Base-by-base conservation (phyloP, 2,888 invertebrate species). In the Acanthosepion esculentum region DNA sequence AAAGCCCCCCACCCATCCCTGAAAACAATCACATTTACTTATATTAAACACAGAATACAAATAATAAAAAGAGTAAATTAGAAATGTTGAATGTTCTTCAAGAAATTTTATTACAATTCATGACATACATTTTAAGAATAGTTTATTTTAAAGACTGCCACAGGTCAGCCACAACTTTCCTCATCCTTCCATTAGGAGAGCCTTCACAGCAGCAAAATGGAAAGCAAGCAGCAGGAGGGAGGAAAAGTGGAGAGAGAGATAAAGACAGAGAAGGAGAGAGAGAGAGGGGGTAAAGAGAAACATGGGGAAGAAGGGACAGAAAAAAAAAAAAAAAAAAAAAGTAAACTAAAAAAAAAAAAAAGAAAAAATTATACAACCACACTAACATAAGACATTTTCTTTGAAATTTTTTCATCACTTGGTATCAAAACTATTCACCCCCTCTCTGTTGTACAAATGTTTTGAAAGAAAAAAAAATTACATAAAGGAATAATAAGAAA, bases 121-220 rank as follows among this genome's bases (percentile, higher is more conserved):
- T 93, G 93, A 93, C 93, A 53, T 93, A 93, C 93, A 93, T 93
- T 78, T 78, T 93, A 93, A 53, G 53, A 53, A 53, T 78, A 53
- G 93, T 48, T 93, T 93, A 93, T 93, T 93, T 93, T 93, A 93
- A 53, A 93, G 53, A 93, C 53, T 93, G 93, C 93, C 93, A 93
- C 93, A 50, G 50, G 53, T 93, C 93, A 93, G 93, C 93, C 48
- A 93, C 93, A 93, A 93, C 93, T 93, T 93, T 93, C 93, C 53
- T 93, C 93, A 53, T 93, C 48, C 48, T 93, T 93, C 93, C 53
- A 53, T 78, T 78, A 78, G 78, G 33, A 78, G 78, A 33, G 78
- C 78, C 78, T 78, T 93, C 93, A 41, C 41, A 93, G 93, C 93
- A 93, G 50, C 93, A 93, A 93, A 93, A 93, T 93, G 50, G 93